Conservation (phyloP, 1,140 invertebrate genomes). For the Trichonephila clavipes region DNA sequence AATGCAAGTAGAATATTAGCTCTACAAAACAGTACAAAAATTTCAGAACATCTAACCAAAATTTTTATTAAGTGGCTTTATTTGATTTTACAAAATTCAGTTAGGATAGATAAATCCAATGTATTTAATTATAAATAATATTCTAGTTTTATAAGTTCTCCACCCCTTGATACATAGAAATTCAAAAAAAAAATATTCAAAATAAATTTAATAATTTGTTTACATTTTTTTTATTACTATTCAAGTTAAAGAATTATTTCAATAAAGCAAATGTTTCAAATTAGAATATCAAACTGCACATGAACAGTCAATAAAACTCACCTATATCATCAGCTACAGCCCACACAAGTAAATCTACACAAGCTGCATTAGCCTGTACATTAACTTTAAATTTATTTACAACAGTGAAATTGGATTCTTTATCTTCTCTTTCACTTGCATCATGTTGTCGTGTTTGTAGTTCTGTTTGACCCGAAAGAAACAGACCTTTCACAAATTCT, state of each 20-base stretch:
- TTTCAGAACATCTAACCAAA: no score
- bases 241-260: no score
- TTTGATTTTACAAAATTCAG: no score
- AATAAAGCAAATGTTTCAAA: no score
- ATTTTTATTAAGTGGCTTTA: no score
- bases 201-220: background rate
- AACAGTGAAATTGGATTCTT: constrained; percentile 83
- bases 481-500: constrained; percentile 92
- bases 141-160: no score
- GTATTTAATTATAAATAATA: no score
- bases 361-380: constrained; percentile 97
- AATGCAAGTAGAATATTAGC: no score
- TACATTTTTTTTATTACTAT: no score
- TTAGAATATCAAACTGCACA: background rate
- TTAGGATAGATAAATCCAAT: no score
- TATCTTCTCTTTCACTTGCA: constrained; percentile 87
- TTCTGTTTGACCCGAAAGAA: constrained; percentile 95
- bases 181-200: background rate
- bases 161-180: no score
- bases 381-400: constrained; percentile 97
- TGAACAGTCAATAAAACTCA: constrained; percentile 81
- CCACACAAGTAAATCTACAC: constrained; percentile 98
- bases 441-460: constrained; percentile 89
- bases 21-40: no score
- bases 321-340: constrained; percentile 97